Conservation (phyloP, 2,113 vertebrate species). For the Aspiorhynchus laticeps region DNA sequence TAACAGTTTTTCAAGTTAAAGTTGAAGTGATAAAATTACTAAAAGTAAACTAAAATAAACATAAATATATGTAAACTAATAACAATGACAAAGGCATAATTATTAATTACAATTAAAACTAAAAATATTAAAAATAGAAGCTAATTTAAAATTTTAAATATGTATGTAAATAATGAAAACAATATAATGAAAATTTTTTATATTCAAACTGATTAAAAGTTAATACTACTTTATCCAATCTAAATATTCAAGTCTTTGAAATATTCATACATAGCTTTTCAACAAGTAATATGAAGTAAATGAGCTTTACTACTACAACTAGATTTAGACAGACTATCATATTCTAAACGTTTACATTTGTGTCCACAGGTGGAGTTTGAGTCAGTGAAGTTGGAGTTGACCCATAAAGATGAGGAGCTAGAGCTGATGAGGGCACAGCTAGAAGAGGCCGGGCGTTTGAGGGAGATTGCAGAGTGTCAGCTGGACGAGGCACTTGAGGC, state of each 20-base stretch:
- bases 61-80: neutral
- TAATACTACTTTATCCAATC: neutral
- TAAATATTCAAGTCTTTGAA: neutral
- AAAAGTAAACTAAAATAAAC: neutral
- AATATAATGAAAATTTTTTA: neutral
- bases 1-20: neutral
- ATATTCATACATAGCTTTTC: neutral
- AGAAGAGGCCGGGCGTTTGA: conserved; percentile 76
- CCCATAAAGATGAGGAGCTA: conserved; percentile 80
- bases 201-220: neutral
- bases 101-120: too few relatives aligned
- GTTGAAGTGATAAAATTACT: neutral
- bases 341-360: neutral
- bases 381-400: conserved; percentile 80
- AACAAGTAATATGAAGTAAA: neutral
- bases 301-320: neutral
- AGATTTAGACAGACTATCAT: neutral
- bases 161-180: neutral
- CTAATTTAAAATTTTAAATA: too few relatives aligned
- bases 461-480: conserved; percentile 78
- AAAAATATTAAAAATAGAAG: too few relatives aligned
- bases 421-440: conserved; percentile 74
- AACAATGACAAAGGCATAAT: neutral
- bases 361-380: conserved; percentile 81
- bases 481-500: conserved; percentile 83